Evolutionary conservation across 1,140 invertebrate genomes (phyloP).

Genomic region (Zaprionus vittiger): DNA sequence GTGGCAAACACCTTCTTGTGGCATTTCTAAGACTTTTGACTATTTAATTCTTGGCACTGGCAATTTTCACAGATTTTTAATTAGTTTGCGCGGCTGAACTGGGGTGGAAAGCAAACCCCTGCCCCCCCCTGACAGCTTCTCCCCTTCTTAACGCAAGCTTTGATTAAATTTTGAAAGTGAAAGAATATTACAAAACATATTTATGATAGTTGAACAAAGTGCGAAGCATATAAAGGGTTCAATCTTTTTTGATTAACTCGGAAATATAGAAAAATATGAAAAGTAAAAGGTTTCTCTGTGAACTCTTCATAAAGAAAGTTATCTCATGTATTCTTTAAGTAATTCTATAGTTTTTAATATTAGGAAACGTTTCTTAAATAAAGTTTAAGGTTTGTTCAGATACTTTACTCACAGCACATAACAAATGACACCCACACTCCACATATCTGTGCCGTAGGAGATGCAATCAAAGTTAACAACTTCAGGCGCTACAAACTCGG

Average conservation of each 20-base stretch:
- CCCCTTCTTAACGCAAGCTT: background rate
- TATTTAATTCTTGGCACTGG: conserved; percentile 65
- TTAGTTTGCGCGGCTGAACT: conserved; percentile 50
- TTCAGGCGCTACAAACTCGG: conserved; percentile 99
- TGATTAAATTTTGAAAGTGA: conserved; percentile 46
- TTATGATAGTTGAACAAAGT: background rate
- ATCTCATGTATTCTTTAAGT: no score
- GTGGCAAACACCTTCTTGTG: conserved; percentile 21
- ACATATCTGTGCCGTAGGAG: conserved; percentile 97
- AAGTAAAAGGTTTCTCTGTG: background rate
- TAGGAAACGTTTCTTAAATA: no score
- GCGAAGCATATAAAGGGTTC: background rate
- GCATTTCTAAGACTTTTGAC: conserved; percentile 53
- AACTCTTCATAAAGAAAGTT: no score
- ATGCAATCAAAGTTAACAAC: conserved; percentile 99
- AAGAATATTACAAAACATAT: conserved; percentile 8
- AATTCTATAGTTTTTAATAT: no score
- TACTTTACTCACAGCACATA: conserved; percentile 97
- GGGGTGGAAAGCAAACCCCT: background rate
- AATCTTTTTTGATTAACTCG: background rate
- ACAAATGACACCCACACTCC: conserved; percentile 98
- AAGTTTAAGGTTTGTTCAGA: background rate
- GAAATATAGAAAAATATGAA: background rate
- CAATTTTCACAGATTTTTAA: conserved; percentile 66
- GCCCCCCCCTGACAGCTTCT: background rate